Conservation (phyloP, 2,113 vertebrate species). For the Oreotragus oreotragus region DNA sequence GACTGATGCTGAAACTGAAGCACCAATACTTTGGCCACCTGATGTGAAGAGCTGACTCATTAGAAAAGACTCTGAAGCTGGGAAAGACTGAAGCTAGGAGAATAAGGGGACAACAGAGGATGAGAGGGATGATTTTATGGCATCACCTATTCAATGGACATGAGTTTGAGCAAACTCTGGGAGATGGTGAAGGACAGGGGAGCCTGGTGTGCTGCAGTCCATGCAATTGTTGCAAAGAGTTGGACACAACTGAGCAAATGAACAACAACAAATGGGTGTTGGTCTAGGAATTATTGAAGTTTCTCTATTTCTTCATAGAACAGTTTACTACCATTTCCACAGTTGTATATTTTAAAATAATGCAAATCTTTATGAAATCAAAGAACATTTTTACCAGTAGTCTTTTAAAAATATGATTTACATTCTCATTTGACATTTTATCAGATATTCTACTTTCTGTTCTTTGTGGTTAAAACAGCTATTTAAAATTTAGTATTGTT, state of each 20-base stretch:
- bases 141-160: not conserved
- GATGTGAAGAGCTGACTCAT: not conserved
- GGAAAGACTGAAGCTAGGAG: not conserved
- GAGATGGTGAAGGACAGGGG: not conserved
- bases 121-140: not conserved
- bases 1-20: not conserved
- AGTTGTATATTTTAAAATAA: not conserved
- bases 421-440: not conserved
- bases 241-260: not conserved
- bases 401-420: not conserved
- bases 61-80: not conserved
- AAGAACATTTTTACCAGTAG: not conserved
- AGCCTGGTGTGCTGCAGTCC: not conserved
- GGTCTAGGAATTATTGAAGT: not conserved
- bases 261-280: not conserved
- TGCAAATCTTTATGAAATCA: not conserved
- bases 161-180: not conserved
- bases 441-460: not conserved
- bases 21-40: not conserved
- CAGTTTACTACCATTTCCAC: not conserved
- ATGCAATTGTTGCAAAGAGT: not conserved
- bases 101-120: not conserved
- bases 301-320: slow-evolving; percentile 14
- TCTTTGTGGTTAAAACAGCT: not conserved
- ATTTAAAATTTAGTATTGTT: not conserved